Evolutionary conservation across 2,888 invertebrate genomes (phyloP).

Genomic region (Drosophila pseudotakahashii): DNA sequence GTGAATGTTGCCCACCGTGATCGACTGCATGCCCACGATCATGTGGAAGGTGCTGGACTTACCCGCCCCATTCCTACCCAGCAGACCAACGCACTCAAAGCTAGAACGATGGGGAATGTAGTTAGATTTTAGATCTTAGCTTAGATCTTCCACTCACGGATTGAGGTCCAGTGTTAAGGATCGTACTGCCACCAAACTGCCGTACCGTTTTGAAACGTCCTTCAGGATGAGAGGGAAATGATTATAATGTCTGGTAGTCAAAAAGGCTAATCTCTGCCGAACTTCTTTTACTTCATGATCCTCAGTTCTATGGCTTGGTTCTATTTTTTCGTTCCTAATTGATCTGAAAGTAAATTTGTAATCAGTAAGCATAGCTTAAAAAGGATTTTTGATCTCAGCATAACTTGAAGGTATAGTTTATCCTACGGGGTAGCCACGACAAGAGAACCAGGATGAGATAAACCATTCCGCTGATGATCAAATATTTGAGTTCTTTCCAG

Average conservation of each 20-base stretch:
- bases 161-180: slow-evolving; percentile 86
- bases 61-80: slow-evolving; percentile 93
- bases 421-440: slow-evolving; percentile 10
- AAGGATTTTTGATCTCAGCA: not conserved
- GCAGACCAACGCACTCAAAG: slow-evolving; percentile 91
- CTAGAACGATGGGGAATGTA: slow-evolving; percentile 60
- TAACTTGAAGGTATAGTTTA: slow-evolving; percentile 3
- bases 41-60: slow-evolving; percentile 94
- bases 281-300: slow-evolving; percentile 86
- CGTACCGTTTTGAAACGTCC: slow-evolving; percentile 90
- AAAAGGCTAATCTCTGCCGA: slow-evolving; percentile 83
- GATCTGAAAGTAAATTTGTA: not conserved
- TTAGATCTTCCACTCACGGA: slow-evolving; percentile 48
- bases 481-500: not conserved
- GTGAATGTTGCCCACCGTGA: slow-evolving; percentile 89
- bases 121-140: no score
- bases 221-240: slow-evolving; percentile 86
- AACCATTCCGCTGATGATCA: slow-evolving; percentile 8
- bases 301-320: slow-evolving; percentile 78
- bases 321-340: not conserved
- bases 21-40: slow-evolving; percentile 90
- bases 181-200: slow-evolving; percentile 90
- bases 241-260: slow-evolving; percentile 79
- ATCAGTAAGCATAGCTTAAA: not conserved
- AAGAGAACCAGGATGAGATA: slow-evolving; percentile 1